These are phyloP conservation scores for Ophion obscuratus DNA, from an alignment of 2,888 invertebrate genomes.

Conservation along the genomic window DNA sequence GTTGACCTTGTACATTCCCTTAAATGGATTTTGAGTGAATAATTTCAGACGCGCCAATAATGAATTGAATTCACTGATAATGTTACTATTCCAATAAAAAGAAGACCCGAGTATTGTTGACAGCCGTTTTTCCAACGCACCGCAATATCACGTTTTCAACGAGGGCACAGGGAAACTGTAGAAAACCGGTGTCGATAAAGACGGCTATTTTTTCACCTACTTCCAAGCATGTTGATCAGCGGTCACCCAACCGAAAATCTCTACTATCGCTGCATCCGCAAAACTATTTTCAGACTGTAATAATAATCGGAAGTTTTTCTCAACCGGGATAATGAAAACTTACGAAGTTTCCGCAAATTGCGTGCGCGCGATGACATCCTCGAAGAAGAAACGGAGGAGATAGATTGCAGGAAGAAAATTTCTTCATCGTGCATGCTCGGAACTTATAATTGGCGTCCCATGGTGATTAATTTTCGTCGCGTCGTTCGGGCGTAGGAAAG, in stretches of 20 bases:
- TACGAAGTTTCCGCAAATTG: neutral
- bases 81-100: too few species aligned
- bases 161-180: too few species aligned
- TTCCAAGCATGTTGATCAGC: too few species aligned
- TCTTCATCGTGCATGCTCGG: conserved; percentile 28
- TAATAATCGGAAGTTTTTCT: conserved; percentile 7
- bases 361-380: neutral
- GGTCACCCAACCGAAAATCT: neutral
- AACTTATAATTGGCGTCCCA: conserved; percentile 56
- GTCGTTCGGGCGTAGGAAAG: conserved; percentile 44
- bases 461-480: conserved; percentile 44
- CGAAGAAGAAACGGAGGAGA: conserved; percentile 19
- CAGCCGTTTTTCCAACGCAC: too few species aligned
- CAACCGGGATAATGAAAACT: neutral
- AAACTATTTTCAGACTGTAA: neutral
- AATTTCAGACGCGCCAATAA: neutral
- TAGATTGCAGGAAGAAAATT: neutral
- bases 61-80: neutral
- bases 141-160: too few species aligned
- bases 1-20: neutral
- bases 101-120: too few species aligned
- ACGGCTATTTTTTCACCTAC: too few species aligned
- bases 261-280: neutral
- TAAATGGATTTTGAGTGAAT: neutral
- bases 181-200: too few species aligned